phyloP scores from a whole-genome alignment of 2,888 invertebrate species.

The Branchellion lobata region DNA sequence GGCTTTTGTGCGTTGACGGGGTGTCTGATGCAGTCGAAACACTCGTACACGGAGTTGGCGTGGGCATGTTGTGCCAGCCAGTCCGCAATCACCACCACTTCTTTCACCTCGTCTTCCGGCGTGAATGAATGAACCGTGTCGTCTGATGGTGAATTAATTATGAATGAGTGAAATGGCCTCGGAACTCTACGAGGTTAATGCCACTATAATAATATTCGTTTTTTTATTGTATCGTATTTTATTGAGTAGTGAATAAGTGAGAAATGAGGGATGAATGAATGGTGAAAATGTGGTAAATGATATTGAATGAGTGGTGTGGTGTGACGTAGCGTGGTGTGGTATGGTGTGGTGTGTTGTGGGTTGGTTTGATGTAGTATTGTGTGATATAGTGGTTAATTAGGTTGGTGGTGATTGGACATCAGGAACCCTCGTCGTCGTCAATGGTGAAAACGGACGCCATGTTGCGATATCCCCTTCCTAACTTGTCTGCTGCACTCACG shows the following conservation, averaged over 20 bases:
- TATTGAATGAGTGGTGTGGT: no score
- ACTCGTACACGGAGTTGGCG: conserved; percentile 19
- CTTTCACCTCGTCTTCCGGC: conserved; percentile 31
- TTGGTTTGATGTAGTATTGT: no score
- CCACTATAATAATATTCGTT: no score
- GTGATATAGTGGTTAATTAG: no score
- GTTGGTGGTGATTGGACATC: no score
- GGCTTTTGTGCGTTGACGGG: background rate
- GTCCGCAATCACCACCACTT: conserved; percentile 10
- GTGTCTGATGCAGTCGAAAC: conserved; percentile 12
- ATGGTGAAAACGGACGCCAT: conserved; percentile 90
- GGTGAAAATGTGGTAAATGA: no score
- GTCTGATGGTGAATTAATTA: background rate
- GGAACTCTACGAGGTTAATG: no score
- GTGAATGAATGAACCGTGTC: conserved; percentile 5
- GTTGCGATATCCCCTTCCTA: conserved; percentile 80
- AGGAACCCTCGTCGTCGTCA: conserved; percentile 70
- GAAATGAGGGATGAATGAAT: no score
- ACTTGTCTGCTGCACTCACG: conserved; percentile 78
- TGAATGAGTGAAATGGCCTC: background rate
- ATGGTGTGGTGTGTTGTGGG: no score
- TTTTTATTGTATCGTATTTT: no score
- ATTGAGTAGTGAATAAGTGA: background rate
- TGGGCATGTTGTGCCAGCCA: conserved; percentile 31
- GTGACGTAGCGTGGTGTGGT: no score